phyloP scores from a whole-genome alignment of 2,797 vertebrate species.

The Sternotherus odoratus region DNA sequence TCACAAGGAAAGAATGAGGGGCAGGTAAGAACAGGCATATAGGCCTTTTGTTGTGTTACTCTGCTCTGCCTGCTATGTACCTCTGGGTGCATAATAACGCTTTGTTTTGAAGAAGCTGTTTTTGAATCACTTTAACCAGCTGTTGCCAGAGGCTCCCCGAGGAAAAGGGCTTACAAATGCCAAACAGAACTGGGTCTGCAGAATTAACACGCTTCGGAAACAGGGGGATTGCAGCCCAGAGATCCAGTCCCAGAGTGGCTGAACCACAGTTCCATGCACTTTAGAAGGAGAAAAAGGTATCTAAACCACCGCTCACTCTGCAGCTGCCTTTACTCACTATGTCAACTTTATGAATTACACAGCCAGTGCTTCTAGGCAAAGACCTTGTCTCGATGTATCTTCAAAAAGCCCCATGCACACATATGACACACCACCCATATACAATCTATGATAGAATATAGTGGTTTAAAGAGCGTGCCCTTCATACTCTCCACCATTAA shows the following conservation, averaged over 20 bases:
- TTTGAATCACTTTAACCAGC: slow-evolving; percentile 20
- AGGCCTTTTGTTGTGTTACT: not conserved
- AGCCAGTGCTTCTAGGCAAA: not conserved
- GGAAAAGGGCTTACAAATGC: not conserved
- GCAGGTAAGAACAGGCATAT: not conserved
- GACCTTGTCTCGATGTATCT: not conserved
- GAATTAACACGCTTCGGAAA: not conserved
- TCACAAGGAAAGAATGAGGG: not conserved
- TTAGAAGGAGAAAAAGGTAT: not conserved
- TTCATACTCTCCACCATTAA: not conserved
- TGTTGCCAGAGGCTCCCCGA: not conserved
- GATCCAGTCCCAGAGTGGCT: not conserved
- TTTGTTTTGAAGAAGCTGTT: slow-evolving; percentile 3
- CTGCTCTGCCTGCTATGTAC: not conserved
- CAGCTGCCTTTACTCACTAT: not conserved
- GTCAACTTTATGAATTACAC: not conserved
- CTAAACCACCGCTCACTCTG: not conserved
- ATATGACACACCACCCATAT: not conserved
- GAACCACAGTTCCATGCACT: accelerated
- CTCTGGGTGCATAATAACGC: not conserved
- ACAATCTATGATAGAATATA: not conserved
- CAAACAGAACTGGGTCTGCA: not conserved
- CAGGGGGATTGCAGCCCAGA: not conserved
- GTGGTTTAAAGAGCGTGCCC: not conserved
- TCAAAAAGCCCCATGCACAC: not conserved